phyloP scores from a whole-genome alignment of 2,113 vertebrate species.

The Tinamus guttatus region DNA sequence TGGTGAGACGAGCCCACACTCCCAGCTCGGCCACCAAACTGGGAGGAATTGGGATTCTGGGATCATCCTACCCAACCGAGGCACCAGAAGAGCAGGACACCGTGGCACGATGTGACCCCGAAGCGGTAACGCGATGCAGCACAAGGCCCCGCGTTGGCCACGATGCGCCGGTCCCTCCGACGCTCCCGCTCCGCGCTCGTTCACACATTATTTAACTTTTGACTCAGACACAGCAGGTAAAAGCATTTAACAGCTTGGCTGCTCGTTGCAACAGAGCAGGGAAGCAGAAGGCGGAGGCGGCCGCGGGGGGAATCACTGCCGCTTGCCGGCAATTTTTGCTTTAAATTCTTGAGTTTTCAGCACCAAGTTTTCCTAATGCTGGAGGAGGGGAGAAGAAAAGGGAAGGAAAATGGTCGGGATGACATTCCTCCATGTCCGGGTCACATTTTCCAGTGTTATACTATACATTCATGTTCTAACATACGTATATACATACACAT shows the following conservation, averaged over 20 bases:
- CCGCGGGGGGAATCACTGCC: background rate
- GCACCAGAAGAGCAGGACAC: fast-evolving
- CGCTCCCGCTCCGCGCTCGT: background rate
- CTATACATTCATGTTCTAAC: background rate
- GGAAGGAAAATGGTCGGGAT: background rate
- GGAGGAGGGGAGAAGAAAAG: background rate
- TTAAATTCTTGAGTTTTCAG: conserved; percentile 27
- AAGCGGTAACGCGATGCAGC: background rate
- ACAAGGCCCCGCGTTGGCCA: background rate
- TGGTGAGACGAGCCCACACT: background rate
- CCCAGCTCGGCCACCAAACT: background rate
- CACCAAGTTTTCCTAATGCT: background rate
- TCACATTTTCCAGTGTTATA: conserved; percentile 57
- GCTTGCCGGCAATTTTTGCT: background rate
- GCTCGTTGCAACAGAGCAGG: conserved; percentile 28
- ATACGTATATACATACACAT: background rate
- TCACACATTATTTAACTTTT: conserved; percentile 56
- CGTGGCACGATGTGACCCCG: background rate
- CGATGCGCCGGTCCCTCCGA: background rate
- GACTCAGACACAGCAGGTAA: conserved; percentile 52
- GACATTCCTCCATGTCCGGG: conserved; percentile 48
- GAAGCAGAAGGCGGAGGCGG: background rate
- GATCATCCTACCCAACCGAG: background rate
- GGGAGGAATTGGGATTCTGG: background rate
- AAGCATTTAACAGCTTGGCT: conserved; percentile 54